Percentiles rank a stretch among this genome's conserved stretches.
Conservation (phyloP, 2,888 invertebrate genomes). For the Acronicta psi region DNA sequence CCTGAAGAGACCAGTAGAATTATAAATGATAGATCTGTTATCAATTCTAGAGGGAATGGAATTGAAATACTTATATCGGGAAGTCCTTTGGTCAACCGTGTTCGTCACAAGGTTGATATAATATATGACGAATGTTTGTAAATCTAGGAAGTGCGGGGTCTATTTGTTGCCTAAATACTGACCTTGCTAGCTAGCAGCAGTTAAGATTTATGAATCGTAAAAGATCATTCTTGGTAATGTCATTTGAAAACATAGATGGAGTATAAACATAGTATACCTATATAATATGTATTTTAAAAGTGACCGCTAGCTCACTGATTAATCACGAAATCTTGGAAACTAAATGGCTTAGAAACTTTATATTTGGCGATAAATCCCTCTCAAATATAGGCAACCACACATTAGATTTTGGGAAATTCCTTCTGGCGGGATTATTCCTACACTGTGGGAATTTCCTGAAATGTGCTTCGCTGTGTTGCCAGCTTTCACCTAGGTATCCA, state of each 20-base stretch:
- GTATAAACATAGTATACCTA: not conserved
- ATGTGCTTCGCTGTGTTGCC: no score
- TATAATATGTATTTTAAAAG: no score
- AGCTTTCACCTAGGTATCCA: no score
- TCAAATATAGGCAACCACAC: no score
- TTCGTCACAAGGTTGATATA: not conserved
- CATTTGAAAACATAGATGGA: slow-evolving; percentile 4
- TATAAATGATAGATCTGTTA: not conserved
- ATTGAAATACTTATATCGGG: no score
- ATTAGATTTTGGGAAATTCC: no score
- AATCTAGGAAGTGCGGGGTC: not conserved
- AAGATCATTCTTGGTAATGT: slow-evolving; percentile 11
- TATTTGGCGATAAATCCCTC: no score
- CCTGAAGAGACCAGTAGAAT: not conserved
- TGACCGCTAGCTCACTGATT: no score
- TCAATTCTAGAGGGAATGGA: not conserved
- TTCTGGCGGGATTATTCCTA: no score
- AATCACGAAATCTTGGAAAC: no score
- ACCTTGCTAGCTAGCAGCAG: slow-evolving; percentile 9
- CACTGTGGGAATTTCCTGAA: no score
- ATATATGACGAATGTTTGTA: not conserved
- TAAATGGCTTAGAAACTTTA: no score
- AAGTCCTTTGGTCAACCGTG: not conserved
- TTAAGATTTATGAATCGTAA: slow-evolving; percentile 22
- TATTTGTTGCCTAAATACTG: slow-evolving; percentile 14